phyloP scores from a whole-genome alignment of 2,888 invertebrate species.

The Netelia inedita region DNA sequence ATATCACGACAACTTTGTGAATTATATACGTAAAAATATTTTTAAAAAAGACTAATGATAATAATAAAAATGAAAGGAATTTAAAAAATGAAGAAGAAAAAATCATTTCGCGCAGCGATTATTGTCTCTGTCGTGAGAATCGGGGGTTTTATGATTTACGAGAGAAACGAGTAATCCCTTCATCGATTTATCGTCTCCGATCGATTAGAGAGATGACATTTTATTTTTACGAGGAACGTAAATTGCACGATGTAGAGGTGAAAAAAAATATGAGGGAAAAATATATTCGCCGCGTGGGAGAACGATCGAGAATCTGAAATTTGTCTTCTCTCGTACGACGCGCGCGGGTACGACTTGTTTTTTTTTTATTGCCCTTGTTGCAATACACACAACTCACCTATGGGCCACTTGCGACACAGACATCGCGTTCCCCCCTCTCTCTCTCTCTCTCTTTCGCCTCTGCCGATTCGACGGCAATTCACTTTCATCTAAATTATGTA shows the following conservation, averaged over 20 bases:
- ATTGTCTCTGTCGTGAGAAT: no score
- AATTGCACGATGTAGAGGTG: neutral
- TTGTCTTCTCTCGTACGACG: conserved; percentile 45
- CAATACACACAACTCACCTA: conserved; percentile 66
- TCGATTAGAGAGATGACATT: no score
- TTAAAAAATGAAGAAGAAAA: no score
- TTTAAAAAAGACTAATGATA: no score
- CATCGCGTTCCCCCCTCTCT: conserved; percentile 13
- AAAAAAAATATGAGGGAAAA: neutral
- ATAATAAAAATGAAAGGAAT: no score
- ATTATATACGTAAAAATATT: no score
- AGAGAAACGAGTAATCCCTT: no score
- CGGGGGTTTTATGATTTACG: no score
- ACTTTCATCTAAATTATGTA: conserved; percentile 79
- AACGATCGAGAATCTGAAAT: conserved; percentile 60
- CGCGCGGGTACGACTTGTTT: neutral
- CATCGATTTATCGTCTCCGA: no score
- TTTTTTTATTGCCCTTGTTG: neutral
- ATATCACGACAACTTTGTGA: no score
- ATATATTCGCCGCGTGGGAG: conserved; percentile 9
- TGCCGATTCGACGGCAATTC: conserved; percentile 68
- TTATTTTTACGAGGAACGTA: neutral
- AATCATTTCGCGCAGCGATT: no score
- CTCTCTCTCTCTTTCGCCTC: conserved; percentile 32
- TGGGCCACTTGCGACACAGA: conserved; percentile 71